A percentile compares a stretch with the other conserved stretches of the same genome.
These are phyloP conservation scores for Dicrurus megarhynchus DNA, from an alignment of 2,113 vertebrate genomes.

Conservation along the genomic window DNA sequence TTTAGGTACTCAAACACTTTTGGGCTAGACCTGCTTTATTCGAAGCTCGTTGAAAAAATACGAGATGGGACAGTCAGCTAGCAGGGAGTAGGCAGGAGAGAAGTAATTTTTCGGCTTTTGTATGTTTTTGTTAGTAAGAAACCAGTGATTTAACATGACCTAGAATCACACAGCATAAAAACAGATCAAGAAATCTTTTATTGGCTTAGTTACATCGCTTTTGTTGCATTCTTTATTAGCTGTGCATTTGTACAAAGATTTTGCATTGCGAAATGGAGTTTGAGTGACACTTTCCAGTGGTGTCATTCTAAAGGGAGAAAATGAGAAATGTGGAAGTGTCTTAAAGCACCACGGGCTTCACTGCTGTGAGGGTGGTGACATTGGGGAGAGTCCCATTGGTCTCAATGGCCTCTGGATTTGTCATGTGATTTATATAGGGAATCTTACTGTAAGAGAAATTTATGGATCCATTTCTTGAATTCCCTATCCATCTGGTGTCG, in stretches of 20 bases:
- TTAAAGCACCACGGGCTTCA: no score
- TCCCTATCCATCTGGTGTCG: neutral
- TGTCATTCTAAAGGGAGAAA: neutral
- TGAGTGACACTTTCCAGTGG: neutral
- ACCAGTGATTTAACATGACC: neutral
- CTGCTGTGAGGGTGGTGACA: neutral
- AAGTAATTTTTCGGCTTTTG: neutral
- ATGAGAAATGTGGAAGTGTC: no score
- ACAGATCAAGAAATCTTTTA: neutral
- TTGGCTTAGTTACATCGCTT: neutral
- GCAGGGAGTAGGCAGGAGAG: neutral
- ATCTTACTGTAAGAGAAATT: neutral
- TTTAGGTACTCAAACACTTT: neutral
- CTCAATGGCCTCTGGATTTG: neutral
- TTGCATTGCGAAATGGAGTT: neutral
- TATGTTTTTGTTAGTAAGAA: neutral
- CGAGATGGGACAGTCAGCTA: neutral
- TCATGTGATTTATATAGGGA: fast-evolving
- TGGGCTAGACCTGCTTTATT: neutral
- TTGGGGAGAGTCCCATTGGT: neutral
- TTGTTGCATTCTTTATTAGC: neutral
- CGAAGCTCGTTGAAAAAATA: neutral
- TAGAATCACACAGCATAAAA: neutral
- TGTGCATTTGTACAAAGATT: neutral
- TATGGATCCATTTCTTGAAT: neutral